A percentile compares a stretch with the other conserved stretches of the same genome.
phyloP scores from a whole-genome alignment of 23 tunicate genomes.

The Oikopleura albicans region DNA sequence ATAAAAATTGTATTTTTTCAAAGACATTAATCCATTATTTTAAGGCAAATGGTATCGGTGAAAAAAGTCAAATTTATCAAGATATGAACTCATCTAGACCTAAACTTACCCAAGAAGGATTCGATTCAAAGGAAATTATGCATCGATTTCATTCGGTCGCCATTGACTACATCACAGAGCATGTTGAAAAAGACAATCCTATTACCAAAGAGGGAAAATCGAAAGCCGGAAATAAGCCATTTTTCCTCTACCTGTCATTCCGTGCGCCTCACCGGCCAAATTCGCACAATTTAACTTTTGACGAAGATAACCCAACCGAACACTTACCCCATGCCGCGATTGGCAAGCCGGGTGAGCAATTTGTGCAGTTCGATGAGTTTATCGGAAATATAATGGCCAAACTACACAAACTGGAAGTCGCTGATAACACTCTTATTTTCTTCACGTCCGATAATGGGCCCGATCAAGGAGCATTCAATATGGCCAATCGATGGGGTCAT shows the following conservation, averaged over 20 bases:
- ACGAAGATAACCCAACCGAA: conserved; percentile 10
- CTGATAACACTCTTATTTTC: conserved; percentile 14
- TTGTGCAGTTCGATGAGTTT: background rate
- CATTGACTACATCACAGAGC: background rate
- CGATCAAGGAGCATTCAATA: conserved; percentile 16
- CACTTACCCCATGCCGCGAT: background rate
- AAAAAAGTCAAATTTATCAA: background rate
- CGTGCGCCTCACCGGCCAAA: conserved; percentile 3
- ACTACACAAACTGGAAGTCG: background rate
- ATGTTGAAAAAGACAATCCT: background rate
- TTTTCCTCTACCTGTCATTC: background rate
- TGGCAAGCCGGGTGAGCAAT: background rate
- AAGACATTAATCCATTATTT: background rate
- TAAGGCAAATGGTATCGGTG: background rate
- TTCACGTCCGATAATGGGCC: conserved; percentile 16
- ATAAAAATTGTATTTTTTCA: too few species aligned
- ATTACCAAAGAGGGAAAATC: background rate
- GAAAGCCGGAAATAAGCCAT: background rate
- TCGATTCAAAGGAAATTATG: conserved; percentile 11
- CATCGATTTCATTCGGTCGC: background rate
- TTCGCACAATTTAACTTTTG: conserved; percentile 7
- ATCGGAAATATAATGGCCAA: background rate
- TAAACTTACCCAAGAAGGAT: background rate
- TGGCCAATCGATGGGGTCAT: background rate
- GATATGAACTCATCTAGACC: background rate